A percentile compares a stretch with the other conserved stretches of the same genome.
Evolutionary conservation across 2,888 invertebrate species (phyloP).

Genomic region (Xylophagus ater): DNA sequence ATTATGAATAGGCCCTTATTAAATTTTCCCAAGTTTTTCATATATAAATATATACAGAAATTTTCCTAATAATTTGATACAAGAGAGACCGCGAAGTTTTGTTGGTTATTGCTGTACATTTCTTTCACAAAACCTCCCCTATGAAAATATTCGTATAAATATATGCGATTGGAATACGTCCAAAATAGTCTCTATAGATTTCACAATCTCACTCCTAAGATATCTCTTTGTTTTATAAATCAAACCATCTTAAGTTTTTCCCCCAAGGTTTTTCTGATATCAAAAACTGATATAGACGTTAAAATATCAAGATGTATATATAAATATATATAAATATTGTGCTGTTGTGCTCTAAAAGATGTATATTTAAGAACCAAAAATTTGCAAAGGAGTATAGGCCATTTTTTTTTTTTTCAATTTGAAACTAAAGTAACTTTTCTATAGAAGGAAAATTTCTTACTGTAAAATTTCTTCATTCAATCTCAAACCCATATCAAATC

Average conservation of each 20-base stretch:
- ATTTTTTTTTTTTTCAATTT: too few species aligned
- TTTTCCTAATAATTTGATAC: slow-evolving; percentile 12
- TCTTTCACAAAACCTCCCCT: background rate
- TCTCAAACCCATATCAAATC: too few species aligned
- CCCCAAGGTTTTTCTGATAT: slow-evolving; percentile 5
- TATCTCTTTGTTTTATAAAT: slow-evolving; percentile 9
- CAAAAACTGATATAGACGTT: slow-evolving; percentile 8
- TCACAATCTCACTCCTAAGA: background rate
- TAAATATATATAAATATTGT: too few species aligned
- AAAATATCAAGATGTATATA: too few species aligned
- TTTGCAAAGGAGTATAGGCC: too few species aligned
- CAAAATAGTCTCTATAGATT: slow-evolving; percentile 8
- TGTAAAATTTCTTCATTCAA: too few species aligned
- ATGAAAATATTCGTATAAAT: background rate
- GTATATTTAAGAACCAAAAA: too few species aligned
- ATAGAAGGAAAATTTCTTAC: too few species aligned
- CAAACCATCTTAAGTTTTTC: slow-evolving; percentile 13
- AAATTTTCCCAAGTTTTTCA: slow-evolving; percentile 5
- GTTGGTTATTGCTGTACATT: too few species aligned
- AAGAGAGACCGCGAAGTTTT: slow-evolving; percentile 12
- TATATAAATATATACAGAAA: slow-evolving; percentile 11
- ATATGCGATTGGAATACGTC: slow-evolving; percentile 5
- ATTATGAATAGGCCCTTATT: slow-evolving; percentile 14
- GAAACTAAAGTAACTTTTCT: too few species aligned
- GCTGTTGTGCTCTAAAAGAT: too few species aligned